A percentile compares a stretch with the other conserved stretches of the same genome.
Conservation (phyloP, 1,140 invertebrate species). For the Hyles vespertilio region DNA sequence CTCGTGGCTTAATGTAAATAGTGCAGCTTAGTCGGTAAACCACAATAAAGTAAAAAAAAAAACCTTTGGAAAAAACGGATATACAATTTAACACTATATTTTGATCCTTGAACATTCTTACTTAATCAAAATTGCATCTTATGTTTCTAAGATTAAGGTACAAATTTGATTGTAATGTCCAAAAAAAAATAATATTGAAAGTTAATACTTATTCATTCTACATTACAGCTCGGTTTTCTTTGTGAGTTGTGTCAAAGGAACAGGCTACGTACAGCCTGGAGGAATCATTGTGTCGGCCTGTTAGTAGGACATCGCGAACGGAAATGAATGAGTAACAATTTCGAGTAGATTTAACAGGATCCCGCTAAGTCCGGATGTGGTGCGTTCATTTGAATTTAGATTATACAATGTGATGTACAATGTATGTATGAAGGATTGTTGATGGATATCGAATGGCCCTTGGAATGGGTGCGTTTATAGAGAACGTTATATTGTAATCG, state of each 20-base stretch:
- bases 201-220: slow-evolving; percentile 1
- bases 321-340: slow-evolving; percentile 27
- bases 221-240: slow-evolving; percentile 1
- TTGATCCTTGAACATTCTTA: neutral
- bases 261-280: slow-evolving; percentile 26
- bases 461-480: no score
- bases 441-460: no score
- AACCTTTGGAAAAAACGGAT: slow-evolving; percentile 12
- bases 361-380: slow-evolving; percentile 36
- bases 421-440: no score
- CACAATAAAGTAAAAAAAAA: slow-evolving; percentile 3
- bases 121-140: neutral
- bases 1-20: slow-evolving; percentile 15
- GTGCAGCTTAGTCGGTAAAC: slow-evolving; percentile 7
- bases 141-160: no score
- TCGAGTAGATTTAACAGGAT: slow-evolving; percentile 26
- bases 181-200: neutral
- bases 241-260: neutral
- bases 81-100: slow-evolving; percentile 11
- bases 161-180: neutral
- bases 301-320: slow-evolving; percentile 36
- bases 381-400: slow-evolving; percentile 3
- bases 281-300: slow-evolving; percentile 33
- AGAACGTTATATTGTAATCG: no score
- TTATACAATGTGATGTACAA: no score